A percentile compares a stretch with the other conserved stretches of the same genome.
phyloP scores from a whole-genome alignment of 2,113 vertebrate genomes.

The Ammospiza nelsoni region DNA sequence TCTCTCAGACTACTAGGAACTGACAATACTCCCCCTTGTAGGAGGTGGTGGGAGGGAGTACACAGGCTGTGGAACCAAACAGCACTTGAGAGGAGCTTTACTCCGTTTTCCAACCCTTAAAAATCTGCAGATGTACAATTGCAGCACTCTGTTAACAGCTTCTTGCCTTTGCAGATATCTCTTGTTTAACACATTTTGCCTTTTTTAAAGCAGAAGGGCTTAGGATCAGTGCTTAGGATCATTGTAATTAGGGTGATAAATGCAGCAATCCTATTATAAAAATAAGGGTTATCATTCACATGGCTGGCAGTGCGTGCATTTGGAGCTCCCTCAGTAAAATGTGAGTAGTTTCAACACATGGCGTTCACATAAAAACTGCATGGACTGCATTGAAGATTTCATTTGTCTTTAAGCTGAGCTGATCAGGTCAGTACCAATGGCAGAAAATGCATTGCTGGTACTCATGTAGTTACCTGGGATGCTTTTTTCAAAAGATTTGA shows the following conservation, averaged over 20 bases:
- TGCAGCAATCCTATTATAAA: not conserved
- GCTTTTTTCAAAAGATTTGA: not conserved
- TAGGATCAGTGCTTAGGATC: not conserved
- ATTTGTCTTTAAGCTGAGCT: constrained; percentile 1
- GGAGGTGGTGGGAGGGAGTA: not conserved
- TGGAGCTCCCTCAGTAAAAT: not conserved
- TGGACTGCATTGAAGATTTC: not conserved
- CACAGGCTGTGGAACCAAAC: not conserved
- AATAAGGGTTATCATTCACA: not conserved
- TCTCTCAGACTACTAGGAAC: not conserved
- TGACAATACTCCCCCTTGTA: not conserved
- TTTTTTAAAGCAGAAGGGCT: not conserved
- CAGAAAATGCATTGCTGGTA: not conserved
- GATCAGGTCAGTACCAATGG: not conserved
- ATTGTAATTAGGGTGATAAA: not conserved
- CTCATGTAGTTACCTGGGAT: not conserved
- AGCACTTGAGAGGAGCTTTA: not conserved
- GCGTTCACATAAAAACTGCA: not conserved
- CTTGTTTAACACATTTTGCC: not conserved
- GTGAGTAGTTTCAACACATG: not conserved
- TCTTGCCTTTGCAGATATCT: not conserved
- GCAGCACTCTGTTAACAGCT: not conserved
- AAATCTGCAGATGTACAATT: not conserved
- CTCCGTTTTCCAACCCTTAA: not conserved
- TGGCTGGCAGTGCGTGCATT: not conserved